These are phyloP conservation scores for Caenorhabditis remanei DNA, from an alignment of 1,140 invertebrate species.

Conservation along the genomic window DNA sequence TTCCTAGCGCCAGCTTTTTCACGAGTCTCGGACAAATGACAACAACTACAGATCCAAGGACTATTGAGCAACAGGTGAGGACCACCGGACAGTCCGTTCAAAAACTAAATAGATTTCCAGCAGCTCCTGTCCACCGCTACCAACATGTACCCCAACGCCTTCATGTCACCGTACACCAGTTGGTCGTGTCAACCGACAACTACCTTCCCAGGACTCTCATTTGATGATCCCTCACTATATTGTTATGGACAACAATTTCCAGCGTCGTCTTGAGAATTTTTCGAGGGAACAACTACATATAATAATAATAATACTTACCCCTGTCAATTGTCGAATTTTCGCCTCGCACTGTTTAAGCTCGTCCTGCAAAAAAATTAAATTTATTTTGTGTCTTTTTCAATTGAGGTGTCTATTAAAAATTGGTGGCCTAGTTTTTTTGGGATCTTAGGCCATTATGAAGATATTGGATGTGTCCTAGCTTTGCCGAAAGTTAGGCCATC, in stretches of 20 bases:
- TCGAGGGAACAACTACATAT: neutral
- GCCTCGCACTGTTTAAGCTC: conserved; percentile 61
- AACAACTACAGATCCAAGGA: neutral
- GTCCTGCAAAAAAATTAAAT: conserved; percentile 48
- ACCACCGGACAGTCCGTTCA: too few relatives aligned
- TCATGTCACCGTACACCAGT: conserved; percentile 1
- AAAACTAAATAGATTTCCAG: too few relatives aligned
- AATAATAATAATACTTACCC: conserved; percentile 19
- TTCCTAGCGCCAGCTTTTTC: neutral
- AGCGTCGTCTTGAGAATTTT: neutral
- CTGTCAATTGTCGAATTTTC: conserved; percentile 58
- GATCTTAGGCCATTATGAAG: too few relatives aligned
- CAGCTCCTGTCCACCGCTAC: conserved; percentile 10
- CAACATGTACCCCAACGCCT: conserved; percentile 37
- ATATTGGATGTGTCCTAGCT: too few relatives aligned
- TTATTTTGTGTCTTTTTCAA: neutral
- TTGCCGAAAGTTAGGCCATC: too few relatives aligned
- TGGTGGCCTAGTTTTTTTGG: too few relatives aligned
- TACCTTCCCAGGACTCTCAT: conserved; percentile 6
- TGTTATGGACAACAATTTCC: conserved; percentile 30
- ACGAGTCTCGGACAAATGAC: conserved; percentile 27
- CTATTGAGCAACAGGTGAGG: conserved; percentile 47
- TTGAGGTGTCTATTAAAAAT: neutral
- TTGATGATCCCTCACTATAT: conserved; percentile 25
- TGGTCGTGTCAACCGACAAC: conserved; percentile 38